phyloP scores from a whole-genome alignment of 2,888 invertebrate genomes.

The Kryphioiulus occultus region DNA sequence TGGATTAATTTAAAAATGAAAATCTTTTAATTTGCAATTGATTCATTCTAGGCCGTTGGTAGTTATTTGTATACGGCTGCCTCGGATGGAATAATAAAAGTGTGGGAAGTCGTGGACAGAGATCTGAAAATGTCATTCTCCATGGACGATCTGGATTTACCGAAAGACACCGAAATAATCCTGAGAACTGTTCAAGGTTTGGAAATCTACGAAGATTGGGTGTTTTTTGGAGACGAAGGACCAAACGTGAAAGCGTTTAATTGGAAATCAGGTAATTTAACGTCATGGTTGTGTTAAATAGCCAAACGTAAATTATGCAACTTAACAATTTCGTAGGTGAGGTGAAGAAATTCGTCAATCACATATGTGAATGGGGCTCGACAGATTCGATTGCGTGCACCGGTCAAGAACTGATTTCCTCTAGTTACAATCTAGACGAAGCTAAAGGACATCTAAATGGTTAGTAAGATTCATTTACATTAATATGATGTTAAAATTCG shows the following conservation, averaged over 20 bases:
- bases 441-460: constrained; percentile 53
- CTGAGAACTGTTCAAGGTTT: constrained; percentile 50
- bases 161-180: background rate
- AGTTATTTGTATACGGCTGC: constrained; percentile 50
- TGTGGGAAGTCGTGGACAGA: constrained; percentile 52
- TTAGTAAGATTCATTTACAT: background rate
- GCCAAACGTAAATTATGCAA: background rate
- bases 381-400: constrained; percentile 52
- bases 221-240: constrained; percentile 54
- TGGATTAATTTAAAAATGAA: background rate
- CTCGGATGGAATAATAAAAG: constrained; percentile 52
- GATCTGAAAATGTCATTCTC: constrained; percentile 51
- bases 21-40: too few species aligned
- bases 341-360: constrained; percentile 52
- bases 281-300: background rate
- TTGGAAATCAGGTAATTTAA: constrained; percentile 51
- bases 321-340: constrained; percentile 21
- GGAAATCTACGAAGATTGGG: constrained; percentile 48
- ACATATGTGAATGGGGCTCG: constrained; percentile 50
- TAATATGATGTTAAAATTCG: background rate
- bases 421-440: constrained; percentile 53
- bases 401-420: constrained; percentile 51
- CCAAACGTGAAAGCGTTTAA: constrained; percentile 52
- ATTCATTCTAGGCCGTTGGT: constrained; percentile 46
- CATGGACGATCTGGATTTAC: constrained; percentile 49